Conservation (phyloP, 2,888 invertebrate genomes). For the Sphaeridia pumilis region DNA sequence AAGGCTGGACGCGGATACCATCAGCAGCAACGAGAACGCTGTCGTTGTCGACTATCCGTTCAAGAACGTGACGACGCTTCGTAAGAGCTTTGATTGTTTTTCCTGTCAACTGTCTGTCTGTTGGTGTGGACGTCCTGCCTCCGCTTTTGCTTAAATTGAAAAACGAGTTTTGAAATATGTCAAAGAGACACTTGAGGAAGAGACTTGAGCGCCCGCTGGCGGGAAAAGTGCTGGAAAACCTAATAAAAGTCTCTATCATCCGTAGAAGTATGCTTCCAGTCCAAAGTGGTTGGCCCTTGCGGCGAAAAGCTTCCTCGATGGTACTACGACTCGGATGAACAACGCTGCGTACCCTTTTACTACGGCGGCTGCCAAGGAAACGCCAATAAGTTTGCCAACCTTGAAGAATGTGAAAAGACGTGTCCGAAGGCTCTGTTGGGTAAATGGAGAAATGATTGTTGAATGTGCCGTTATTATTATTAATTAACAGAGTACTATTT, state of each 20-base stretch:
- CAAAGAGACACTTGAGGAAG: background rate
- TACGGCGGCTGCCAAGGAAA: constrained; percentile 86
- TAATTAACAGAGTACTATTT: too few species aligned
- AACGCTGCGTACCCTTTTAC: constrained; percentile 84
- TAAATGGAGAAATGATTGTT: constrained; percentile 46
- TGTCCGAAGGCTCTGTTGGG: constrained; percentile 60
- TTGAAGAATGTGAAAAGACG: constrained; percentile 58
- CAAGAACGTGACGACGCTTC: too few species aligned
- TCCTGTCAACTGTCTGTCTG: background rate
- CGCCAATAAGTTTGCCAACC: constrained; percentile 66
- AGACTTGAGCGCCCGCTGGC: background rate
- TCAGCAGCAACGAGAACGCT: background rate
- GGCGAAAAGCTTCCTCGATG: constrained; percentile 62
- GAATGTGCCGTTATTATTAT: too few species aligned
- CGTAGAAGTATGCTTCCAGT: constrained; percentile 64
- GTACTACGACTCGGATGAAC: constrained; percentile 71
- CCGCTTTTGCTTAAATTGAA: background rate
- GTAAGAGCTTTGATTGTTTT: background rate
- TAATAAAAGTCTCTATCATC: constrained; percentile 14
- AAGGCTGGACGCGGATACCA: background rate
- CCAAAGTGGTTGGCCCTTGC: constrained; percentile 65
- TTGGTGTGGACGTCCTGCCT: background rate
- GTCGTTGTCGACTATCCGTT: too few species aligned
- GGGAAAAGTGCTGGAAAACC: background rate
- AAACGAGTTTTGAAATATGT: background rate